A percentile compares a stretch with the other conserved stretches of the same genome.
These are phyloP conservation scores for Erethizon dorsatum DNA, from an alignment of 2,797 vertebrate genomes.

Conservation along the genomic window DNA sequence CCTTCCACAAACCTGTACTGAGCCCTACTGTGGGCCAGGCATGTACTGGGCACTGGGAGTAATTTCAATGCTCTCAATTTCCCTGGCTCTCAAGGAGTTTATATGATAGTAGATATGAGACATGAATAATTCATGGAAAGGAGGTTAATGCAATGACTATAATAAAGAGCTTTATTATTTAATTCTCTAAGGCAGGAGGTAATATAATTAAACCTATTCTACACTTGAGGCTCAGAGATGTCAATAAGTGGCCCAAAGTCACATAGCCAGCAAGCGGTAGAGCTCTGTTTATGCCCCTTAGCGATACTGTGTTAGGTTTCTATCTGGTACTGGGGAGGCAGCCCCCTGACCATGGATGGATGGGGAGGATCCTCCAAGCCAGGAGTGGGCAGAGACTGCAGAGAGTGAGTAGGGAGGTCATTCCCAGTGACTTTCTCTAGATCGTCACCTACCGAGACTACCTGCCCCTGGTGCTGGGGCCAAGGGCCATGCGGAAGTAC, in stretches of 20 bases:
- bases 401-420: background rate
- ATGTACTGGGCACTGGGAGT: background rate
- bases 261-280: background rate
- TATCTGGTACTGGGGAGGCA: background rate
- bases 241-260: background rate
- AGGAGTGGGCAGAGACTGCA: background rate
- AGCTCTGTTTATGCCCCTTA: background rate
- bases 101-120: conserved; percentile 13
- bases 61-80: background rate
- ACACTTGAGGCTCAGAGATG: conserved; percentile 30
- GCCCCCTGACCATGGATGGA: background rate
- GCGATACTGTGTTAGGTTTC: background rate
- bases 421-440: conserved; percentile 84
- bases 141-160: background rate
- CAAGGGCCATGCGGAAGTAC: background rate
- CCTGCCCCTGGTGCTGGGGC: conserved; percentile 93
- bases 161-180: conserved; percentile 51
- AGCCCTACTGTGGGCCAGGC: background rate
- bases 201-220: conserved; percentile 40
- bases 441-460: conserved; percentile 94
- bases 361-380: background rate
- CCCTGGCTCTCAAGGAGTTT: background rate
- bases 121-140: background rate
- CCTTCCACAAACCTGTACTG: background rate
- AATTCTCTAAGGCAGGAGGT: background rate